phyloP scores from a whole-genome alignment of 2,888 invertebrate genomes.

The Patella ulyssiponensis region DNA sequence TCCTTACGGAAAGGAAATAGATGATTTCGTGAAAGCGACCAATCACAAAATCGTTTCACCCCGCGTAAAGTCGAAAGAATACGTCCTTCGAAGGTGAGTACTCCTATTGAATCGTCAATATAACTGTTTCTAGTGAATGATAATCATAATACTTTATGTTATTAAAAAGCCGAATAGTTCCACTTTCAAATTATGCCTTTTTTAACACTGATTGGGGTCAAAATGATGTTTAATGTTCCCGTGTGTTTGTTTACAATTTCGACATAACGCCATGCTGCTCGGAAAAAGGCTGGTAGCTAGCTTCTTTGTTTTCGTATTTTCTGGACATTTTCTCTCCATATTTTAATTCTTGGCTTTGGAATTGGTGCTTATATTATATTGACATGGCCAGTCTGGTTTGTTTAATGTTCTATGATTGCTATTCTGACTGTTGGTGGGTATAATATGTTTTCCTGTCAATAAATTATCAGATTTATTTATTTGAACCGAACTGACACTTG shows the following conservation, averaged over 20 bases:
- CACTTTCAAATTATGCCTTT: constrained; percentile 25
- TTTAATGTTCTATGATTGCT: too few species aligned
- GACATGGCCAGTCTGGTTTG: too few species aligned
- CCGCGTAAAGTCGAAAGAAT: constrained; percentile 58
- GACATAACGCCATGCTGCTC: constrained; percentile 30
- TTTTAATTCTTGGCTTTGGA: too few species aligned
- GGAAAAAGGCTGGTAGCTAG: constrained; percentile 26
- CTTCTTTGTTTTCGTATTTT: constrained; percentile 38
- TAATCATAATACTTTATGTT: constrained; percentile 18
- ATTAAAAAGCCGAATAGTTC: constrained; percentile 32
- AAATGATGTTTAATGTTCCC: not conserved
- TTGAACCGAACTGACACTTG: too few species aligned
- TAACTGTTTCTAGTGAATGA: constrained; percentile 14
- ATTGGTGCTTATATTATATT: too few species aligned
- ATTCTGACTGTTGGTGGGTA: too few species aligned
- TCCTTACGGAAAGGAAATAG: constrained; percentile 24
- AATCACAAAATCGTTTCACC: constrained; percentile 51
- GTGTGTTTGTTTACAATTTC: constrained; percentile 26
- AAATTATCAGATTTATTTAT: too few species aligned
- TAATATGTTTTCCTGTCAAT: too few species aligned
- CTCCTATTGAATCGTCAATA: constrained; percentile 30
- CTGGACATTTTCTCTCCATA: constrained; percentile 2
- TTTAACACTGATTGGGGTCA: constrained; percentile 9
- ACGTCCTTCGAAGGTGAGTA: constrained; percentile 56
- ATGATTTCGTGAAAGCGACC: constrained; percentile 26